Evolutionary conservation across 2,113 vertebrate species (phyloP).

Genomic region (Tenrec ecaudatus): DNA sequence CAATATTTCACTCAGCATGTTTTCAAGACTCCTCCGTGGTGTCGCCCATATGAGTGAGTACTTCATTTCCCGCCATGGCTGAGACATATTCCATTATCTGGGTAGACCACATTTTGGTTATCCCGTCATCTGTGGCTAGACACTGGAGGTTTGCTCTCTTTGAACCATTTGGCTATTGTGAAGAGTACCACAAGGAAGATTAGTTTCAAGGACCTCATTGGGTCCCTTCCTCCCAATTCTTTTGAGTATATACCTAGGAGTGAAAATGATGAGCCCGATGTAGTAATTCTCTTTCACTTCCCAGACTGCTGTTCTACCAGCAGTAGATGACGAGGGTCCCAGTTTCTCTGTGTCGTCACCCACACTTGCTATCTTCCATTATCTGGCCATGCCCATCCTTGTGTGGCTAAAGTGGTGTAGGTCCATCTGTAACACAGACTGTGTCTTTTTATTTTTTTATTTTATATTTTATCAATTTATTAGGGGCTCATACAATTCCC

Average conservation of each 20-base stretch:
- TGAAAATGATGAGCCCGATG: neutral
- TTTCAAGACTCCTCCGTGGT: neutral
- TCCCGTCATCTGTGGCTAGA: neutral
- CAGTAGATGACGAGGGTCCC: neutral
- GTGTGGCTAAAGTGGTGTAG: neutral
- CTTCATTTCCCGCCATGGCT: neutral
- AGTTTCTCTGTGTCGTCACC: neutral
- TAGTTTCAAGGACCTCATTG: neutral
- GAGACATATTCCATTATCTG: neutral
- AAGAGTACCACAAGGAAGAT: neutral
- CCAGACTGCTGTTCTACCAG: neutral
- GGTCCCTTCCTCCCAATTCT: neutral
- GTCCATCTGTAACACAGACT: slow-evolving; percentile 11
- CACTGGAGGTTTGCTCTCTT: neutral
- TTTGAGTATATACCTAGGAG: neutral
- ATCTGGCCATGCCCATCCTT: neutral
- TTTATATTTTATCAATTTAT: too few species aligned
- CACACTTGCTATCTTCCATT: neutral
- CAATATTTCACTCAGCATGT: neutral
- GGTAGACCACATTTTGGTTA: neutral
- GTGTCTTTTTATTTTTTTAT: too few species aligned
- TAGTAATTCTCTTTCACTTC: neutral
- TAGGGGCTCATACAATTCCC: too few species aligned
- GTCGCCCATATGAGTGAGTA: neutral
- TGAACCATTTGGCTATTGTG: neutral